Percentiles rank a stretch among this genome's conserved stretches.
These are phyloP conservation scores for Aethes cnicana DNA, from an alignment of 2,888 invertebrate genomes.

Conservation along the genomic window DNA sequence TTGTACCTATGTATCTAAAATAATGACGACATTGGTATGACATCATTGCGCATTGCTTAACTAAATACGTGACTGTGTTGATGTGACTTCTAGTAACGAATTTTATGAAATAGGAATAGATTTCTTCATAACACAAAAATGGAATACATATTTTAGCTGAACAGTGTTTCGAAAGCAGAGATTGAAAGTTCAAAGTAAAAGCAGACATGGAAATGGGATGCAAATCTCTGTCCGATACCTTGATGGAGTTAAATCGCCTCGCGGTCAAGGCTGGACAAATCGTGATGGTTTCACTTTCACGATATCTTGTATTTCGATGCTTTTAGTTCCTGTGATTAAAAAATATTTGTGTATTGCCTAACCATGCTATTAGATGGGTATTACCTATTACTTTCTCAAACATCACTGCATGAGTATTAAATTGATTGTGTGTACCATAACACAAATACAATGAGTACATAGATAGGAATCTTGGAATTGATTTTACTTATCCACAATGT, in stretches of 20 bases:
- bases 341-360: conserved; percentile 14
- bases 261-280: conserved; percentile 52
- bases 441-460: no score
- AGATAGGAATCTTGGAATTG: not conserved
- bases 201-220: conserved; percentile 58
- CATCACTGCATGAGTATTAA: conserved; percentile 2
- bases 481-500: no score
- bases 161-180: conserved; percentile 38
- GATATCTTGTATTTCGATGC: conserved; percentile 23
- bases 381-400: conserved; percentile 10
- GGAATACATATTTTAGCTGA: conserved; percentile 6
- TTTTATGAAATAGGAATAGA: no score
- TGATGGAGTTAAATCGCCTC: conserved; percentile 53
- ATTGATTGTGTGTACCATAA: conserved; percentile 5
- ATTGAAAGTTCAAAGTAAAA: conserved; percentile 69
- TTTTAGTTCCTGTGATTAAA: conserved; percentile 11
- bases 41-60: not conserved
- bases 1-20: no score
- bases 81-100: no score
- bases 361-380: conserved; percentile 4
- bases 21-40: no score
- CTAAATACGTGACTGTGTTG: no score
- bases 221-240: conserved; percentile 51
- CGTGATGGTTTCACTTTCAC: conserved; percentile 56
- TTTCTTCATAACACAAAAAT: no score